Evolutionary conservation across 2,797 vertebrate species (phyloP).

Genomic region (Sylvia borin): DNA sequence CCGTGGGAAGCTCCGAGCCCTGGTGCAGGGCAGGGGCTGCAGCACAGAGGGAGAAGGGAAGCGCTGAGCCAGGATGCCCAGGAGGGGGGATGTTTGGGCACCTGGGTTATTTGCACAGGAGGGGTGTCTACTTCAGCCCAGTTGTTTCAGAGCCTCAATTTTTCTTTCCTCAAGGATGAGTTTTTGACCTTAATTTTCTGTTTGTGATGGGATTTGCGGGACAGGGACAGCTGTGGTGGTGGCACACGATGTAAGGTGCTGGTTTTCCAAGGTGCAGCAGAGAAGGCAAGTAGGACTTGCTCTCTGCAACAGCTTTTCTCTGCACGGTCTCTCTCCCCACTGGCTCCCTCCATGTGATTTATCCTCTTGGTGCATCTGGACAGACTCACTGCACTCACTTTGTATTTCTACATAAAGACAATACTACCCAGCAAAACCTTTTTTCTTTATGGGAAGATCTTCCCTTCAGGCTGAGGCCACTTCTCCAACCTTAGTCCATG

Average conservation of each 20-base stretch:
- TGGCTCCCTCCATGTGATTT: background rate
- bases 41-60: background rate
- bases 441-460: background rate
- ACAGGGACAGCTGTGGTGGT: accelerated
- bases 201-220: accelerated
- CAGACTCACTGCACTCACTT: background rate
- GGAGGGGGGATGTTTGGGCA: accelerated
- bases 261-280: background rate
- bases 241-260: accelerated
- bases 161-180: background rate
- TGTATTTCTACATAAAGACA: background rate
- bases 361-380: background rate
- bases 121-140: background rate
- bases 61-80: accelerated
- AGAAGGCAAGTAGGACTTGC: background rate
- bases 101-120: background rate
- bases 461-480: background rate
- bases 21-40: accelerated
- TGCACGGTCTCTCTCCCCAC: accelerated
- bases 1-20: background rate
- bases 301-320: background rate
- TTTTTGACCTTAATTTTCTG: background rate
- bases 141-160: background rate
- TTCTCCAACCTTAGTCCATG: background rate
- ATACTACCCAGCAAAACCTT: background rate